phyloP scores from a whole-genome alignment of 2,888 invertebrate species.

The Dusona sp. region DNA sequence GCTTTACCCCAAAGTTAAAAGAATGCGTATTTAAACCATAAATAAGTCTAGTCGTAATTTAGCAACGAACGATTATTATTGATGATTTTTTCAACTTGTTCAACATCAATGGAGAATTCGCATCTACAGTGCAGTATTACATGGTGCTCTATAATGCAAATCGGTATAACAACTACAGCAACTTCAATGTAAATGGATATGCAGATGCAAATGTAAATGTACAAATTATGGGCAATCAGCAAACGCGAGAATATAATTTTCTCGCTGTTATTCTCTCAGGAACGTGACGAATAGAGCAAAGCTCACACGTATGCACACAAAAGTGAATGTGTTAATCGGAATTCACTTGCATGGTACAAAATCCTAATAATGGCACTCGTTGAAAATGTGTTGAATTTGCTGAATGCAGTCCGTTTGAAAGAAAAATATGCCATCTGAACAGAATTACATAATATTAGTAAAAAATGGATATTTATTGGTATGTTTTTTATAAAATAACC shows the following conservation, averaged over 20 bases:
- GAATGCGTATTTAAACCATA: neutral
- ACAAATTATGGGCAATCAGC: constrained; percentile 58
- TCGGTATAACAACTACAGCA: constrained; percentile 15
- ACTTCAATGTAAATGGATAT: constrained; percentile 60
- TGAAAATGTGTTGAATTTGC: constrained; percentile 20
- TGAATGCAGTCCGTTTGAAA: constrained; percentile 10
- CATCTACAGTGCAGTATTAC: neutral
- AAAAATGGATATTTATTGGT: neutral
- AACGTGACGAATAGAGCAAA: constrained; percentile 38
- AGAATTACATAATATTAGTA: neutral
- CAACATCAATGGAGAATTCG: neutral
- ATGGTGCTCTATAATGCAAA: neutral
- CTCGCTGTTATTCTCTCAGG: constrained; percentile 30
- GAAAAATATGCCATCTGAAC: neutral
- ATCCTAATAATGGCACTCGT: constrained; percentile 1
- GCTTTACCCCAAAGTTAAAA: neutral
- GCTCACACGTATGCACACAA: constrained; percentile 4
- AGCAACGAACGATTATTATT: neutral
- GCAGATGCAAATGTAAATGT: constrained; percentile 58
- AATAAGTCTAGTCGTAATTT: neutral
- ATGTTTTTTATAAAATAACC: neutral
- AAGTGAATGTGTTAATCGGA: neutral
- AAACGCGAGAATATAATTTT: constrained; percentile 55
- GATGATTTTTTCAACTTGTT: constrained; percentile 25
- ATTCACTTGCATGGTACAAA: neutral